A percentile compares a stretch with the other conserved stretches of the same genome.
Conservation (phyloP, 2,797 vertebrate genomes). For the Gymnocypris eckloni region DNA sequence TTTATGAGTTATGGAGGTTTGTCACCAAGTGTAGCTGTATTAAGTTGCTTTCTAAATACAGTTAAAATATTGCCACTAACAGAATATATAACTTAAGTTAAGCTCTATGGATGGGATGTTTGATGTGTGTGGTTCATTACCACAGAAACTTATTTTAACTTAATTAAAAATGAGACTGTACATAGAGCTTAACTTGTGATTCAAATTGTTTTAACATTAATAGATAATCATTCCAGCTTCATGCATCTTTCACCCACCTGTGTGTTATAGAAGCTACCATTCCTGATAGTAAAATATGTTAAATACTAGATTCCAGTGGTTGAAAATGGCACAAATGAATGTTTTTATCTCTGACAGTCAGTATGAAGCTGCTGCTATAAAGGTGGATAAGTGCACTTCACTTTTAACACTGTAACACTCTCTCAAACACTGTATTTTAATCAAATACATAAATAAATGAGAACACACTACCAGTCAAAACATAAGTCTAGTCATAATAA, state of each 20-base stretch:
- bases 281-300: not conserved
- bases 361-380: slow-evolving; percentile 11
- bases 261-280: not conserved
- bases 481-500: not conserved
- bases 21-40: not conserved
- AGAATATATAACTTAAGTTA: not conserved
- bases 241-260: not conserved
- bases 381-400: not conserved
- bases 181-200: not conserved
- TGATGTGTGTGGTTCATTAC: not conserved
- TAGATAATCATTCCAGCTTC: not conserved
- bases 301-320: not conserved
- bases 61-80: slow-evolving; percentile 9
- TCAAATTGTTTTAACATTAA: not conserved
- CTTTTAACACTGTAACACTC: not conserved
- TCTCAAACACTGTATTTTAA: not conserved
- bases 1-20: not conserved
- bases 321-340: not conserved
- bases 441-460: not conserved
- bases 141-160: not conserved
- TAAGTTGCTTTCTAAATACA: slow-evolving; percentile 3
- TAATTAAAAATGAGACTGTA: not conserved
- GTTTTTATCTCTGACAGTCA: not conserved
- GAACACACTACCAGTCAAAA: not conserved
- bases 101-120: not conserved